Evolutionary conservation across 2,888 invertebrate species (phyloP), one percentile per base, ranked within the genome.

Genomic region (Cantharis rufa): DNA sequence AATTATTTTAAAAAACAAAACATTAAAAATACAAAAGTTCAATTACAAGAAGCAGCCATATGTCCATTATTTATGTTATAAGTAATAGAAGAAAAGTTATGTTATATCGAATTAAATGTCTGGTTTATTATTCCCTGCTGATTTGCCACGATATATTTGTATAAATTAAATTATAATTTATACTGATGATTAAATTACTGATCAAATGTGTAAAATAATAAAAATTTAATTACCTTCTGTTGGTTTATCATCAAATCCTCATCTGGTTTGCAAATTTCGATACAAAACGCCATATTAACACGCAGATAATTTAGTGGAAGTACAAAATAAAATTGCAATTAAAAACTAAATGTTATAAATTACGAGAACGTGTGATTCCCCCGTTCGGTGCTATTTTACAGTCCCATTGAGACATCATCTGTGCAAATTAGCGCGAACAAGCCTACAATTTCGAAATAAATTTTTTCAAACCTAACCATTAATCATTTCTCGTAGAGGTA

Each of bases 101-200:
- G 69, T 74, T 70, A 21, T 69, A 28, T 70, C 74, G 28, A 74
- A 74, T 70, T 74, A 74, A 48, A 70, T 15, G 70, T 70, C 70
- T 70, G 69, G 63, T 74, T 70, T 74, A 69, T 70, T 70, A 69
- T 62, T 74, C 70, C 70, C 74, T 15, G 74, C 74, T 74, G 74
- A 5, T 74, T 62, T 70, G 69, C 69, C 74, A 63, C 74, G 70
- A 70, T 70, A 69, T 74, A 70, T 70, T 70, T 62, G 70, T 62
- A 63, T 27, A n/a, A 21, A 63, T 24, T 18, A 69, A 16, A 74
- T 48, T n/a, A 48, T 48, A 74, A 74, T 62, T 66, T 66, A 66
- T 66, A 21, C 64, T 21, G 64, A 66, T 66, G 64, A 66, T 66
- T 21, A 24, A 24, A 18, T 66, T 66, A 66, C 64, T 48, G 48